Base-by-base conservation (phyloP, 2,888 invertebrate species). In the Meghimatium bilineatum region DNA sequence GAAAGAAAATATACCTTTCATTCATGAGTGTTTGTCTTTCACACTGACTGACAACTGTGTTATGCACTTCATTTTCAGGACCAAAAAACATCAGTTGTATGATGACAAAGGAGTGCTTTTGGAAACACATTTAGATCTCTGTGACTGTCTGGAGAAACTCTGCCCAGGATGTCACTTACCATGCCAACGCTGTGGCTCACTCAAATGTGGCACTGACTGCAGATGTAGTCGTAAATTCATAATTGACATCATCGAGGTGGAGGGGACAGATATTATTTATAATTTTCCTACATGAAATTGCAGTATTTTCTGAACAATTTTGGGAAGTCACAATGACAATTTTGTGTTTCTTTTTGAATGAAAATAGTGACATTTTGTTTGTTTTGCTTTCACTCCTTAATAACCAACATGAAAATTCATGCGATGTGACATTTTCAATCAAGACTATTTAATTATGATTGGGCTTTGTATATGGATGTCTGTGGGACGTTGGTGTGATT, bases 81-180 rank as follows among this genome's bases (percentile, higher is more conserved):
- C 89, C 20, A 89, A 89, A 77, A 91, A 90, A 85, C 92, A 92
- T 85, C 91, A 90, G 82, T 77, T 92, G 78, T 93, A 93, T 87
- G 93, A 93, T 86, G 92, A 92, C 67, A 87, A 88, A 38, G 93
- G 93, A 1, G 74, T 88, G 8, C 86, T 92, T 52, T 76, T 93
- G 38, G 90, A 90, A 29, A 91, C 88, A 83, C 96, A 96, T 1
- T 93, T 95, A 88, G 96, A 98, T 93, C 90, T 97, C 23, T 98
- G 98, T 88, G 98, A 98, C 92, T 98, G 98, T 91, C 94, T 97
- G 87, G 95, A 96, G 88, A 94, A 95, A 66, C 94, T 94, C 23
- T 98, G 98, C 90, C 94, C 95, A 0, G 98, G 98, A 0, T 98
- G 98, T 92, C 97, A 97, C 94, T 96, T 96, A 87, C 92, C 91